phyloP scores from a whole-genome alignment of 2,113 vertebrate species.

The Hemibagrus wyckioides region DNA sequence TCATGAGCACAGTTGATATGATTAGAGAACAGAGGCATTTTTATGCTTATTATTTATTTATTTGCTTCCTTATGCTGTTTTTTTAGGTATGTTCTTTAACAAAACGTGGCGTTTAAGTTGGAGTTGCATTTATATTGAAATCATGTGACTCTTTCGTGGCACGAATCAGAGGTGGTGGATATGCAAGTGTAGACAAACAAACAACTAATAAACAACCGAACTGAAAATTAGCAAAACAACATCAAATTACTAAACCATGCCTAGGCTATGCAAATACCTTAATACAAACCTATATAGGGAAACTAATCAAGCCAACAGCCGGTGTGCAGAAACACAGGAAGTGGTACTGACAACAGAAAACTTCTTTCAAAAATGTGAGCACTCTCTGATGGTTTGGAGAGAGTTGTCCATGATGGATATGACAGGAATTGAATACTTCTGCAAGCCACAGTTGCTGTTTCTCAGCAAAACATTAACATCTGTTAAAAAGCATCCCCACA shows the following conservation, averaged over 20 bases:
- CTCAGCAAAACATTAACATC: background rate
- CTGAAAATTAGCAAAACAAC: background rate
- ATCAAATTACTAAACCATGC: background rate
- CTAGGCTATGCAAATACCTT: background rate
- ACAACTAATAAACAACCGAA: background rate
- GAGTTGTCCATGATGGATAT: background rate
- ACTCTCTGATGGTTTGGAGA: no score
- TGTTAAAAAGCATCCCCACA: background rate
- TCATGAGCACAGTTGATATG: background rate
- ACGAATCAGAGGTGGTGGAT: background rate
- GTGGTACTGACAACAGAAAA: no score
- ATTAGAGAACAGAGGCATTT: background rate
- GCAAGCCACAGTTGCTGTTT: background rate
- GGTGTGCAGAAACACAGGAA: no score
- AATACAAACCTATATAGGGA: background rate
- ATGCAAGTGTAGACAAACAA: background rate
- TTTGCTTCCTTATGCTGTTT: no score
- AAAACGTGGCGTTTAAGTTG: background rate
- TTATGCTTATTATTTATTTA: background rate
- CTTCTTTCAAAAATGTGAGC: no score
- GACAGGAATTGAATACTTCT: background rate
- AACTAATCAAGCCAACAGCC: no score
- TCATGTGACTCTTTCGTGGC: background rate
- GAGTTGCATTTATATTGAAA: background rate
- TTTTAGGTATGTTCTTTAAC: background rate